Conservation (phyloP, 2,113 vertebrate species). For the Pygoscelis antarcticus region DNA sequence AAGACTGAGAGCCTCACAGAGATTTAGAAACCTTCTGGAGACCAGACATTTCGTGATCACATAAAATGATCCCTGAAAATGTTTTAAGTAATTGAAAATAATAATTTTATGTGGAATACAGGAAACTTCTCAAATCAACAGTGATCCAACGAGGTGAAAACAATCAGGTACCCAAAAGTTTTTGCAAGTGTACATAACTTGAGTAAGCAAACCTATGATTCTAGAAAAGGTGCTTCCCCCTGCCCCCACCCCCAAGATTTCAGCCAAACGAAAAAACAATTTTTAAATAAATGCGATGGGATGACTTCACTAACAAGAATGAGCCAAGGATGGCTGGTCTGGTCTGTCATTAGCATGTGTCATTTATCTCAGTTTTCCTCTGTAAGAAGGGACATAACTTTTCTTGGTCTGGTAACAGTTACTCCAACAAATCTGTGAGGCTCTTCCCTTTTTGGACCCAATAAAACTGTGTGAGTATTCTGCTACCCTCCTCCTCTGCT, state of each 20-base stretch:
- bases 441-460: not conserved
- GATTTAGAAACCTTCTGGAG: conserved; percentile 36
- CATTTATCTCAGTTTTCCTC: not conserved
- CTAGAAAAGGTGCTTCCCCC: not conserved
- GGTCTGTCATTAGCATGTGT: not conserved
- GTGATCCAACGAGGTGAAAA: not conserved
- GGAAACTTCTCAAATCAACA: not conserved
- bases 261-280: not conserved
- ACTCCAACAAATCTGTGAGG: not conserved
- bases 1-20: not conserved
- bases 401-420: not conserved
- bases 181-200: not conserved
- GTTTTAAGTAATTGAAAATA: conserved; percentile 7
- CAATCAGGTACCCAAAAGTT: not conserved
- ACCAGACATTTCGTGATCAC: not conserved
- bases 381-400: not conserved
- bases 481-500: not conserved
- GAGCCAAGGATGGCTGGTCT: not conserved
- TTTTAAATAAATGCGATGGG: not conserved
- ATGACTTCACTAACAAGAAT: not conserved
- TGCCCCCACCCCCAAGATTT: not conserved
- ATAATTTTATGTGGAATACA: not conserved
- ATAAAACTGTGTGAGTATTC: not conserved
- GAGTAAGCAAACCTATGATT: not conserved
- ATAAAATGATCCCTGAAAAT: conserved; percentile 9